Conservation (phyloP, 2,797 vertebrate species). For the Diplodus puntazzo region DNA sequence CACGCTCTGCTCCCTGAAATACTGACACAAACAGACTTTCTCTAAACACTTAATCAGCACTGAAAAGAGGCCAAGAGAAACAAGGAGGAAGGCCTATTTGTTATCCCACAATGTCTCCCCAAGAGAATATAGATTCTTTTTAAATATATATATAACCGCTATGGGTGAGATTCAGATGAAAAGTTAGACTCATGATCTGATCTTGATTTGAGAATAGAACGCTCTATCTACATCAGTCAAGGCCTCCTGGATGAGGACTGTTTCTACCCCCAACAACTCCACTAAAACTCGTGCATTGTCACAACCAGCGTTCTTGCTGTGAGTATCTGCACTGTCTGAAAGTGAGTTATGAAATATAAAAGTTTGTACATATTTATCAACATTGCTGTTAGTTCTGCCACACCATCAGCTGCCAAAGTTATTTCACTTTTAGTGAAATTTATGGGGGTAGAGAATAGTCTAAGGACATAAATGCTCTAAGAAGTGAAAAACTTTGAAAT, state of each 20-base stretch:
- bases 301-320: neutral
- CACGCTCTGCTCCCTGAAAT: conserved; percentile 32
- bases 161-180: conserved; percentile 15
- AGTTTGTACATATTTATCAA: too few relatives aligned
- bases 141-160: conserved; percentile 33
- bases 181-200: conserved; percentile 10
- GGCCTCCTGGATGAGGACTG: neutral
- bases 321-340: neutral
- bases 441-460: too few relatives aligned
- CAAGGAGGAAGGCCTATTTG: conserved; percentile 40
- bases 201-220: conserved; percentile 3
- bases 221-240: neutral
- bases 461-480: neutral
- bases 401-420: neutral
- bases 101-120: conserved; percentile 41
- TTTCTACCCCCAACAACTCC: neutral
- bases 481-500: neutral
- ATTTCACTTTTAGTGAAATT: neutral
- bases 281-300: neutral
- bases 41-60: conserved; percentile 77
- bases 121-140: conserved; percentile 43
- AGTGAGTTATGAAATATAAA: neutral
- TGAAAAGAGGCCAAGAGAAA: conserved; percentile 59
- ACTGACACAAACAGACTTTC: conserved; percentile 51
- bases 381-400: too few relatives aligned